Base-by-base conservation (phyloP, 2,888 invertebrate species). In the Galerucella nymphaeae region DNA sequence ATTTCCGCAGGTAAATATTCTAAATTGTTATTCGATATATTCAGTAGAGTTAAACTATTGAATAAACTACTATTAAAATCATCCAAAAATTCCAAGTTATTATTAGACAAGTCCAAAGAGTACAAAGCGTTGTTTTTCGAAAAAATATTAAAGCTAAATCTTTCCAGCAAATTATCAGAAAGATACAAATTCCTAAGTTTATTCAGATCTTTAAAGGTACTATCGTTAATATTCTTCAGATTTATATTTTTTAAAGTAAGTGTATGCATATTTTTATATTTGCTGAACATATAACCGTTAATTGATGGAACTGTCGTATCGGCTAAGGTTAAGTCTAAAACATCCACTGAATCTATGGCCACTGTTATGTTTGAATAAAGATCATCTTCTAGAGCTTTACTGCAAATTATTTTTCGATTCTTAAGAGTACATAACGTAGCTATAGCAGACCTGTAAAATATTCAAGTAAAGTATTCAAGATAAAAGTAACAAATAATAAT, bases 11-110 rank as follows among this genome's bases (percentile, higher is more conserved):
- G 80, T 30, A 82, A 65, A 63, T 67, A 71, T 20, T 72, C 64
- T 14, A 81, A 55, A 30, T 62, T 57, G 53, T 82, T 82, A 53
- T 78, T 77, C 0, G 79, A 77, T 20, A 82, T 20, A 63, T 80
- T 80, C 45, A 82, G 41, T 59, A 79, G 9, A 2, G 53, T 45
- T 20, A 82, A 61, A 11, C 59, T 38, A 0, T 80, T 75, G 63
- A 80, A 80, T 11, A 63, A n/a, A 38, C 59, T 67, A 4, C 78
- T 58, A 55, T 81, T 75, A 61, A 81, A 81, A 45, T 71, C 45
- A 14, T 73, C 67, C 58, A 82, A 68, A 72, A 76, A 71, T 11
- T 48, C 62, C 45, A 81, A 53, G 10, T 75, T 53, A 73, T 82
- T 82, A 20, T 76, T 71, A 10, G 79, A 79, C 1, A 81, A 48